Conservation (phyloP, 2,888 invertebrate genomes). For the Labia minor region DNA sequence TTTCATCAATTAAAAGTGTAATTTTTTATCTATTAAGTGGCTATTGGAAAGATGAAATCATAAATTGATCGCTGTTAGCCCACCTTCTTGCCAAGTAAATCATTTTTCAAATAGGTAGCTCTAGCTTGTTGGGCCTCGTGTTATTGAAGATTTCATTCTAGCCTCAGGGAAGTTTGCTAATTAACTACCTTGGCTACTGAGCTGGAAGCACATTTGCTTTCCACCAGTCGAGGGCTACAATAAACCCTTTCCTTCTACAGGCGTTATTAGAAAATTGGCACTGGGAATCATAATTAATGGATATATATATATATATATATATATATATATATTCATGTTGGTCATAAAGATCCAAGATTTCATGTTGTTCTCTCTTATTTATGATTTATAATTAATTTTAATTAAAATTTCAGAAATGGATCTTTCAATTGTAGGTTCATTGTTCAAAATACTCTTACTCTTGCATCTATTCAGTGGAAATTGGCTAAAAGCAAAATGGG, state of each 20-base stretch:
- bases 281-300: neutral
- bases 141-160: conserved; percentile 2
- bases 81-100: neutral
- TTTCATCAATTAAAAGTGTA: neutral
- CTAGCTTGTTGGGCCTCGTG: neutral
- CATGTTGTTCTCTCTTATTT: neutral
- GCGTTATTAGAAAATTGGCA: neutral
- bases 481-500: too few relatives aligned
- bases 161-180: conserved; percentile 13
- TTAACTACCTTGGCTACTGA: conserved; percentile 7
- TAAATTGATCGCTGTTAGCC: neutral
- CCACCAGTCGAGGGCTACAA: neutral
- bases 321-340: neutral
- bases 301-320: neutral
- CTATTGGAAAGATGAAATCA: neutral
- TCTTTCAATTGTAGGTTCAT: neutral
- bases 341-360: neutral
- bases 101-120: neutral
- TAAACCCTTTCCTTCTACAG: neutral
- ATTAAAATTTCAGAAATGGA: neutral
- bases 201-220: neutral
- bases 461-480: too few relatives aligned
- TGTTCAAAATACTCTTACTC: too few relatives aligned
- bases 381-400: neutral
- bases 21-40: neutral